Base-by-base conservation (phyloP, 2,797 vertebrate species). In the Epinephelus malabaricus region DNA sequence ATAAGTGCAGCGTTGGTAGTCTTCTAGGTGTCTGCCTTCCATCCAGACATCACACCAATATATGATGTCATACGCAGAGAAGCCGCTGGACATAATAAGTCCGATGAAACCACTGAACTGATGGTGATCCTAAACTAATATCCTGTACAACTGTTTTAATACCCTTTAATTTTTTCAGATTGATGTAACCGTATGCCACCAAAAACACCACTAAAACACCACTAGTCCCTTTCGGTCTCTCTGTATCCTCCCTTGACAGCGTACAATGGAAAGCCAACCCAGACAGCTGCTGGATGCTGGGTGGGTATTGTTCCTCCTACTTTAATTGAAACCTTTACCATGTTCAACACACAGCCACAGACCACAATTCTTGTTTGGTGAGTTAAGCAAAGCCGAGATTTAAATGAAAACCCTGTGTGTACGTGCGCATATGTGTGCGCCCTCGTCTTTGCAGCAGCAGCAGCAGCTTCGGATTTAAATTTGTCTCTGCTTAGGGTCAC, bases 301-400 rank as follows among this genome's bases (percentile, higher is more conserved):
- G 67, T 76, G 85, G 69, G 83, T 89, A 92, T 92, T 92, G 92
- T 92, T 91, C 92, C 86, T 86, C 83, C 79, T 63, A 69, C 90
- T 93, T 93, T 92, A 93, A 93, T 92, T 91, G 87, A 94, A 95
- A 92, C 92, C 90, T 94, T 92, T 90, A 90, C 77, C 92, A 87
- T 94, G 93, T 95, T 93, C 88, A 76, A 94, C 92, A 93, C 91
- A 79, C 82, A 84, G 89, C 92, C 93, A 93, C 94, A 94, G 92
- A 94, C 93, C 93, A 78, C 94, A 94, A 82, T 88, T 93, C 93
- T 93, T 93, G 92, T 93, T 93, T 93, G 90, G 92, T 91, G 90
- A 90, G 91, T 94, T 92, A 92, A 95, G 90, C 89, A 92, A 93
- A 95, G 92, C 92, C 68, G 86, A 88, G 89, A 79, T 90, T 90